Percentiles rank a stretch among this genome's conserved stretches.
Evolutionary conservation across 2,113 vertebrate species (phyloP).

Genomic region (Vicugna pacos): DNA sequence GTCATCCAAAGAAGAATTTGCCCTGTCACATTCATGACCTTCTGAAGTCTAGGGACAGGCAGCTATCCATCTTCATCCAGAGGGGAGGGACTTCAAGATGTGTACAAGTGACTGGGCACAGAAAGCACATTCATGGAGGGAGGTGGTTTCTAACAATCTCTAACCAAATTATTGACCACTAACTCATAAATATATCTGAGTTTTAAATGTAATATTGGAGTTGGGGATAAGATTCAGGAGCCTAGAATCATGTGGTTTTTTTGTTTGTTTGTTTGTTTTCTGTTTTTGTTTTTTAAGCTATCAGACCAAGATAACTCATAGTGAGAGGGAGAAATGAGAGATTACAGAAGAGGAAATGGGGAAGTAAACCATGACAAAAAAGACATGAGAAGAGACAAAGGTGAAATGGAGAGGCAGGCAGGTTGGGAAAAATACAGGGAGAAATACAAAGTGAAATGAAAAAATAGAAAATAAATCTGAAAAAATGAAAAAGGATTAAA

Average conservation of each 20-base stretch:
- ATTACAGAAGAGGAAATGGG: background rate
- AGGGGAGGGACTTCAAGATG: background rate
- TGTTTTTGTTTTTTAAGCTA: background rate
- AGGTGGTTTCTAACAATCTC: background rate
- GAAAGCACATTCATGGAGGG: background rate
- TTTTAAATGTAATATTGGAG: background rate
- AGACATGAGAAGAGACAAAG: background rate
- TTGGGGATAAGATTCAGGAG: background rate
- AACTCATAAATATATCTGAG: background rate
- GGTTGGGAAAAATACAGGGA: background rate
- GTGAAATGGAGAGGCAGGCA: background rate
- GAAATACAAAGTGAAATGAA: slow-evolving; percentile 23
- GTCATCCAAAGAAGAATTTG: background rate
- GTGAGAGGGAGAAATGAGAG: background rate
- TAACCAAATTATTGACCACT: background rate
- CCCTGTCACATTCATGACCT: background rate
- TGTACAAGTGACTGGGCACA: background rate
- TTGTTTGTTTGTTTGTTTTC: background rate
- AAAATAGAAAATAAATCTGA: background rate
- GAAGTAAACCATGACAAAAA: slow-evolving; percentile 29
- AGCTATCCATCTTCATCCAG: background rate
- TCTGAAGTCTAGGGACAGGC: background rate
- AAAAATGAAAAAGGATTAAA: slow-evolving; percentile 25
- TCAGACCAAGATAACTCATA: slow-evolving; percentile 51
- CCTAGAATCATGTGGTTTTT: background rate